Evolutionary conservation across 1,140 invertebrate species (phyloP).

Genomic region (Sarcophaga bullata): DNA sequence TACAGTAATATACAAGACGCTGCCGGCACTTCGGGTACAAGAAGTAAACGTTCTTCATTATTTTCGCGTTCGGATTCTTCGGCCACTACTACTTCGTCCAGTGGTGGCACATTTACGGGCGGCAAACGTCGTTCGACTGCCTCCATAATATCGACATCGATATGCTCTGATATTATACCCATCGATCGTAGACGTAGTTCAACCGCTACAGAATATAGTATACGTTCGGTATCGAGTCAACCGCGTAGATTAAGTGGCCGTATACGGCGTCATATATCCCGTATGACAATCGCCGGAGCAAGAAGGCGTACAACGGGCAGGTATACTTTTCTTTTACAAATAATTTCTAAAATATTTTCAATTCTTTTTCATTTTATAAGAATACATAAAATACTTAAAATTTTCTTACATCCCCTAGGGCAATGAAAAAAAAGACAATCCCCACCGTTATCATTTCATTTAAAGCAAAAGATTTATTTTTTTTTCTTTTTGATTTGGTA

Average conservation of each 20-base stretch:
- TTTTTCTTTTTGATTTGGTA: no score
- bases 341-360: background rate
- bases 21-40: constrained; percentile 41
- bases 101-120: constrained; percentile 52
- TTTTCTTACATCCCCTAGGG: no score
- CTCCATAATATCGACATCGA: constrained; percentile 62
- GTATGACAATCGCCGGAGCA: constrained; percentile 64
- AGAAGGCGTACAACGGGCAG: constrained; percentile 64
- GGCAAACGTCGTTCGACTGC: constrained; percentile 60
- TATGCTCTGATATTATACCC: constrained; percentile 59
- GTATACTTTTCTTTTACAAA: constrained; percentile 47
- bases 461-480: no score
- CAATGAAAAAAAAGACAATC: no score
- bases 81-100: constrained; percentile 62
- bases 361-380: background rate
- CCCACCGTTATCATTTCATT: no score
- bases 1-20: constrained; percentile 64
- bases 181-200: constrained; percentile 61
- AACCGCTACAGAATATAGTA: constrained; percentile 61
- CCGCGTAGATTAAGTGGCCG: constrained; percentile 59
- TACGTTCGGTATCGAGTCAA: constrained; percentile 49
- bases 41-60: constrained; percentile 61
- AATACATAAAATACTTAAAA: no score
- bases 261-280: constrained; percentile 58
- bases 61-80: constrained; percentile 64